These are phyloP conservation scores for Falcaria lacertinaria DNA, from an alignment of 2,888 invertebrate species.

Conservation along the genomic window DNA sequence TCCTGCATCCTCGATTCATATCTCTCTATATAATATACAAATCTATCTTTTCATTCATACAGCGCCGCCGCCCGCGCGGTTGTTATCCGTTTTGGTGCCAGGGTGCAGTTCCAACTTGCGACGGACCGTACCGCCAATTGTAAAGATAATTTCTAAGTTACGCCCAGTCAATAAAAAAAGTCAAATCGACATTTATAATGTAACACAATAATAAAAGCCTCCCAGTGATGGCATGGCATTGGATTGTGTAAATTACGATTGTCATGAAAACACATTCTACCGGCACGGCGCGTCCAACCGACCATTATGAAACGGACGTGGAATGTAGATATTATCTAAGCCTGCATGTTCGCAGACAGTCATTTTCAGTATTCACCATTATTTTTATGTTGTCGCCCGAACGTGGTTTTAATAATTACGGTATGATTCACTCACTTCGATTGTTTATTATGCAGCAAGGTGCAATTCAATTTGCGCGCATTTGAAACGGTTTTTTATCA, in stretches of 20 bases:
- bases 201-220: neutral
- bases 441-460: slow-evolving; percentile 17
- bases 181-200: neutral
- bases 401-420: slow-evolving; percentile 28
- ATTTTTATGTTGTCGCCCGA: slow-evolving; percentile 41
- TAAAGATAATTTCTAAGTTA: too few relatives aligned
- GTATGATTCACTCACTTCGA: slow-evolving; percentile 31
- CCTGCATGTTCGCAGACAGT: slow-evolving; percentile 41
- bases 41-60: too few relatives aligned
- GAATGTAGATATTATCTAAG: slow-evolving; percentile 53
- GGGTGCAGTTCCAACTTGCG: too few relatives aligned
- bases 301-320: slow-evolving; percentile 46
- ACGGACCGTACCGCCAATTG: too few relatives aligned
- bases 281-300: slow-evolving; percentile 33
- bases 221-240: neutral
- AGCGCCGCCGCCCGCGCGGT: too few relatives aligned
- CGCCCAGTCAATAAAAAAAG: neutral
- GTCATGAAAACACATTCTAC: slow-evolving; percentile 31
- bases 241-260: slow-evolving; percentile 11
- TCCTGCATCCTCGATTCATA: too few relatives aligned
- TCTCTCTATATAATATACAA: too few relatives aligned
- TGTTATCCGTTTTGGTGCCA: too few relatives aligned
- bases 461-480: slow-evolving; percentile 16
- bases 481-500: slow-evolving; percentile 3
- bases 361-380: slow-evolving; percentile 38